Evolutionary conservation across 1,140 invertebrate species (phyloP), one percentile per base, ranked within the genome.

Genomic region (Arctopsyche grandis): DNA sequence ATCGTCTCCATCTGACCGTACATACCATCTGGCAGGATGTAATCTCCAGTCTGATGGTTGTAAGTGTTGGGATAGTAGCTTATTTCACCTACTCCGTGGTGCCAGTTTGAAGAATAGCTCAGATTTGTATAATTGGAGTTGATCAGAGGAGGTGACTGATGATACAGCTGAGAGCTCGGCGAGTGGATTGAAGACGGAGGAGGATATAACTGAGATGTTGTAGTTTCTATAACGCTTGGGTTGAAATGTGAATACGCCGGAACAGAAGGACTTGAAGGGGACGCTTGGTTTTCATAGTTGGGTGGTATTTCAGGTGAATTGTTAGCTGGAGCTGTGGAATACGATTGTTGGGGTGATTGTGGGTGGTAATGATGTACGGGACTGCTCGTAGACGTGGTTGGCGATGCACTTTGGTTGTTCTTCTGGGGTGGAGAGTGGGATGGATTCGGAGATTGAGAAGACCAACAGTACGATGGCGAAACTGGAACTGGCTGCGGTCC

Each of bases 291-390:
- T 77, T 79, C 78, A 43, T 76, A 12, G 85, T 85, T 79, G 85
- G 87, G 74, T 86, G 85, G 79, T 85, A 87, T 75, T 86, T 87
- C 10, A 84, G 86, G 14, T 84, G 87, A 81, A 77, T 86, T 87
- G 9, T 86, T 83, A 21, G 85, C 83, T 1, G 86, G 83, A 5
- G 86, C 84, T 5, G 85, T 84, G 0, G 86, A 79, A 5, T 86
- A 76, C 0, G 86, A 82, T 38, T 77, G 78, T 12, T 74, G 70
- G 0, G 81, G 78, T 14, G 78, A 76, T 48, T 77, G 73, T n/a
- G 77, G 56, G n/a, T 79, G 80, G 43, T 81, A 81, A 16, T 82
- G 75, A 26, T 79, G 80, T 1, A 85, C 83, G 0, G 86, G 75
- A 0, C 84, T 84, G 69, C 83, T 85, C 0, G 84, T 82, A 0